Evolutionary conservation across 2,797 vertebrate genomes (phyloP).

Genomic region (Botia almorhae): DNA sequence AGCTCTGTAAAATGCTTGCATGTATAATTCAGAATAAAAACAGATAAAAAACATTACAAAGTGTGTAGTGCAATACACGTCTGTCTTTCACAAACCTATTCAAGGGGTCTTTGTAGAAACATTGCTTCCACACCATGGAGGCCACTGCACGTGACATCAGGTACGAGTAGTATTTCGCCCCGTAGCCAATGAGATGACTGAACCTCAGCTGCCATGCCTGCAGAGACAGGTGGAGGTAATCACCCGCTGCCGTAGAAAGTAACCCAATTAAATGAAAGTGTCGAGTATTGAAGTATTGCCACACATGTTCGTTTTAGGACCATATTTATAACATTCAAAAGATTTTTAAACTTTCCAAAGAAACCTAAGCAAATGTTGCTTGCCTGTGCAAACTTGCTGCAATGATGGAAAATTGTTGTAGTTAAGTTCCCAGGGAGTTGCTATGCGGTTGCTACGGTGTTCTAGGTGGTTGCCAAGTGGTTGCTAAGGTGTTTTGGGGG

Average conservation of each 20-base stretch:
- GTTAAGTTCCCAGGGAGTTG: not conserved
- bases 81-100: constrained; percentile 81
- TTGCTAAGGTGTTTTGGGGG: no score
- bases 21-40: not conserved
- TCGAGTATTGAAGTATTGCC: not conserved
- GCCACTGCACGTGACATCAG: constrained; percentile 96
- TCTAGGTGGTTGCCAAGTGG: no score
- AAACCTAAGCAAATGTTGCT: not conserved
- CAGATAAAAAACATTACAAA: not conserved
- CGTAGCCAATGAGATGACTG: constrained; percentile 95
- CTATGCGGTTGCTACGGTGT: no score
- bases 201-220: constrained; percentile 98
- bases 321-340: constrained; percentile 6
- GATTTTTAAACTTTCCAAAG: constrained; percentile 22
- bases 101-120: constrained; percentile 91
- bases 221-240: constrained; percentile 39
- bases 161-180: constrained; percentile 98
- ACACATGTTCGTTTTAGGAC: not conserved
- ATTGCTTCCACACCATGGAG: constrained; percentile 97
- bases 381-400: not conserved
- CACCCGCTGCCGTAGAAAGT: not conserved
- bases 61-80: no score
- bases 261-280: not conserved
- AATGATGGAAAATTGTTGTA: not conserved
- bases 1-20: not conserved